Evolutionary conservation across 2,113 vertebrate species (phyloP).

Genomic region (Stictonetta naevosa): DNA sequence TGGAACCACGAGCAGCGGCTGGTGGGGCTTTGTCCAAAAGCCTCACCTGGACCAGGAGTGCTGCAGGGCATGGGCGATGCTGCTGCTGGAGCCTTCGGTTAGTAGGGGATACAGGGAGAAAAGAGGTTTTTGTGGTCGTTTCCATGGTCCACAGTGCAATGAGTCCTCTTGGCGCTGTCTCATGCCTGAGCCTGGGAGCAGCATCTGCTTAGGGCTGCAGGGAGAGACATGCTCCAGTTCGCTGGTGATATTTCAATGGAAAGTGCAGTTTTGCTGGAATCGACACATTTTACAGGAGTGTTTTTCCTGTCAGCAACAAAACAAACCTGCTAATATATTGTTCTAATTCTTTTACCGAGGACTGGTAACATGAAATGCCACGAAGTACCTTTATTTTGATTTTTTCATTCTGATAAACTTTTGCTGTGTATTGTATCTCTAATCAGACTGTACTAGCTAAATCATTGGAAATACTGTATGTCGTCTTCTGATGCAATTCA

Average conservation of each 20-base stretch:
- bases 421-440: fast-evolving
- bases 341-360: not conserved
- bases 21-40: not conserved
- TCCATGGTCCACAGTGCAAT: not conserved
- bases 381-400: not conserved
- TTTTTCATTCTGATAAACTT: not conserved
- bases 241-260: fast-evolving
- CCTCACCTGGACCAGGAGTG: not conserved
- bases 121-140: not conserved
- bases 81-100: not conserved
- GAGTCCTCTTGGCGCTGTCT: no score
- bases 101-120: fast-evolving
- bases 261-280: not conserved
- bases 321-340: fast-evolving
- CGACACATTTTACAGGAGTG: fast-evolving
- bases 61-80: not conserved
- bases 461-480: not conserved
- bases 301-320: not conserved
- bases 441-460: not conserved
- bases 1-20: fast-evolving
- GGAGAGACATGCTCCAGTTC: fast-evolving
- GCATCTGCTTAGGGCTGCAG: fast-evolving
- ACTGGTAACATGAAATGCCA: not conserved
- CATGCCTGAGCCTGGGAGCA: not conserved
- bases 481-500: not conserved